A percentile compares a stretch with the other conserved stretches of the same genome.
Evolutionary conservation across 2,113 vertebrate species (phyloP).

Genomic region (Grus americana): DNA sequence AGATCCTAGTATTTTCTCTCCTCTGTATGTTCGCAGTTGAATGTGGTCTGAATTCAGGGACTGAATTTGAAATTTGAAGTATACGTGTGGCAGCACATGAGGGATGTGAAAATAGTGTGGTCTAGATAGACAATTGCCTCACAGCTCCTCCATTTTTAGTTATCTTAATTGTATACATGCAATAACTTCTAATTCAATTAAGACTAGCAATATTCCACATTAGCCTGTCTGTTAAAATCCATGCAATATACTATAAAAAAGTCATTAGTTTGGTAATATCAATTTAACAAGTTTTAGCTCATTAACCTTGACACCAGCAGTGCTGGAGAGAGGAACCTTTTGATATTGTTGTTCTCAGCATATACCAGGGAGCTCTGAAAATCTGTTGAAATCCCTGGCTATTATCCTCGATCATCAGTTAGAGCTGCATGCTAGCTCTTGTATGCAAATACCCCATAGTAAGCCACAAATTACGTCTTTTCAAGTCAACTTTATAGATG

Average conservation of each 20-base stretch:
- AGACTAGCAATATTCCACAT: slow-evolving; percentile 19
- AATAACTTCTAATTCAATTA: slow-evolving; percentile 65
- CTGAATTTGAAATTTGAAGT: neutral
- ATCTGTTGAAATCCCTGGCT: neutral
- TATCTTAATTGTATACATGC: slow-evolving; percentile 25
- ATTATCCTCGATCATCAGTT: neutral
- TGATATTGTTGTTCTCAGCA: slow-evolving; percentile 18
- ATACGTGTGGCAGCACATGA: neutral
- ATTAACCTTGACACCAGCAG: slow-evolving; percentile 63
- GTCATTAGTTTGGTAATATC: slow-evolving; percentile 58
- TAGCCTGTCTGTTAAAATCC: slow-evolving; percentile 55
- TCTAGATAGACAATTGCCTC: neutral
- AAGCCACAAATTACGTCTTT: neutral
- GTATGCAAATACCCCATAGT: neutral
- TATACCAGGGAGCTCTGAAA: neutral
- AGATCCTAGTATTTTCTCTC: neutral
- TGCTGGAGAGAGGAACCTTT: slow-evolving; percentile 35
- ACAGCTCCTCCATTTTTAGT: slow-evolving; percentile 4
- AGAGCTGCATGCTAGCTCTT: neutral
- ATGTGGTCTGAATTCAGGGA: neutral
- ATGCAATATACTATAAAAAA: slow-evolving; percentile 51
- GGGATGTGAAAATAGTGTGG: neutral
- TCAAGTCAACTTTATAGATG: neutral
- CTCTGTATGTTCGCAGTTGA: neutral
- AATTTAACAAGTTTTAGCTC: slow-evolving; percentile 68